Conservation (phyloP, 2,113 vertebrate species). For the Atractosteus spatula region DNA sequence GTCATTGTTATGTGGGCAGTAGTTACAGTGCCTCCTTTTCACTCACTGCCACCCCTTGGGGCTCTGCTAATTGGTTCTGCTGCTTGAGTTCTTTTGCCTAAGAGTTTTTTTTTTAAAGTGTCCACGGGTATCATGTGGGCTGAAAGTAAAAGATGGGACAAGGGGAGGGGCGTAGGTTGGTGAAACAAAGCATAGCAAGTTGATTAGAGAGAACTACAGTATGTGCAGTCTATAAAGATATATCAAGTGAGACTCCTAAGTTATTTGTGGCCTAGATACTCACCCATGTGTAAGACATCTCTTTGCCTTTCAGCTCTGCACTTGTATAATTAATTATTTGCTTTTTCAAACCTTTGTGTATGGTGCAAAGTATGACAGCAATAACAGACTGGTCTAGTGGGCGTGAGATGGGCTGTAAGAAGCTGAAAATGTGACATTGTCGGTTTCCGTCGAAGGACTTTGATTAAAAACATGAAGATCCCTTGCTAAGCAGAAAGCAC, state of each 20-base stretch:
- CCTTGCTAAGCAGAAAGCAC: not conserved
- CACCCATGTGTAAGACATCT: conserved; percentile 66
- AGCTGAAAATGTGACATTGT: conserved; percentile 34
- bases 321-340: conserved; percentile 57
- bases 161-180: conserved; percentile 51
- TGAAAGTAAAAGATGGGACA: conserved; percentile 12
- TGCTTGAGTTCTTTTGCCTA: conserved; percentile 59
- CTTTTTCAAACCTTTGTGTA: conserved; percentile 35
- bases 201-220: conserved; percentile 23
- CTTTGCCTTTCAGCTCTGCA: conserved; percentile 52
- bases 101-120: conserved; percentile 45
- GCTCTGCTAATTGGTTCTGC: conserved; percentile 75
- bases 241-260: conserved; percentile 61
- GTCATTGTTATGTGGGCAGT: no score
- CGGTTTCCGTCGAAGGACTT: not conserved
- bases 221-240: conserved; percentile 34
- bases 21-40: conserved; percentile 61
- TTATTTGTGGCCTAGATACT: conserved; percentile 69
- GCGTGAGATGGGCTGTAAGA: not conserved
- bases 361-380: conserved; percentile 1
- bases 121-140: conserved; percentile 35
- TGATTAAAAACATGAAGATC: not conserved
- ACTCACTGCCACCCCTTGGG: conserved; percentile 64
- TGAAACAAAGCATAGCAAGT: conserved; percentile 60
- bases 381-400: not conserved